phyloP scores from a whole-genome alignment of 2,888 invertebrate genomes.

The Euspilapteryx auroguttella region DNA sequence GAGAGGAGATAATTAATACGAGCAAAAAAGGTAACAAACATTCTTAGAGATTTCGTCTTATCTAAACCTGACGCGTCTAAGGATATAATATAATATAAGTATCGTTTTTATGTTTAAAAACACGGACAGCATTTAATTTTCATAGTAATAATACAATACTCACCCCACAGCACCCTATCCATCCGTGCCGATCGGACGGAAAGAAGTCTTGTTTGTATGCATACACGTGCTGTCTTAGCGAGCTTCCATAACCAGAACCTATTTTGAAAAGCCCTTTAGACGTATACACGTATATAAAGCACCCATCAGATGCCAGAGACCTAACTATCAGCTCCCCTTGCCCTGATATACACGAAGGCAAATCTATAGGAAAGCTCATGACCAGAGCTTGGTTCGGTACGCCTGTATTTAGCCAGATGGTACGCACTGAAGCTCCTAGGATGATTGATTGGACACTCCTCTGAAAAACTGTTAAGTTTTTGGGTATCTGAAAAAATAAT shows the following conservation, averaged over 20 bases:
- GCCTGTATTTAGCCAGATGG: conserved; percentile 88
- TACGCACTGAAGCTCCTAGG: conserved; percentile 79
- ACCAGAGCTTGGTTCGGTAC: conserved; percentile 77
- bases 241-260: conserved; percentile 93
- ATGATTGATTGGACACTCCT: conserved; percentile 87
- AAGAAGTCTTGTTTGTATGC: conserved; percentile 79
- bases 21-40: too few relatives aligned
- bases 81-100: too few relatives aligned
- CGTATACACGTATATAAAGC: conserved; percentile 84
- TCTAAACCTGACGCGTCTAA: too few relatives aligned
- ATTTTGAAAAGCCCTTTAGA: conserved; percentile 87
- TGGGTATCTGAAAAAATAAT: conserved; percentile 66
- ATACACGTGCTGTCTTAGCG: conserved; percentile 89
- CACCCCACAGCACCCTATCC: conserved; percentile 86
- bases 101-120: too few relatives aligned
- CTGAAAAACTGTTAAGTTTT: conserved; percentile 82
- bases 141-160: conserved; percentile 8
- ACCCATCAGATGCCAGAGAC: conserved; percentile 87
- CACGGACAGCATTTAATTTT: neutral
- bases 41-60: too few relatives aligned
- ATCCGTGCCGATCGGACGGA: conserved; percentile 76
- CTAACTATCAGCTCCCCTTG: conserved; percentile 37
- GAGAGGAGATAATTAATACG: too few relatives aligned
- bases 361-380: conserved; percentile 65
- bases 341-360: conserved; percentile 24